Conservation (phyloP, 2,113 vertebrate genomes). For the Gallinago paraguaiae region DNA sequence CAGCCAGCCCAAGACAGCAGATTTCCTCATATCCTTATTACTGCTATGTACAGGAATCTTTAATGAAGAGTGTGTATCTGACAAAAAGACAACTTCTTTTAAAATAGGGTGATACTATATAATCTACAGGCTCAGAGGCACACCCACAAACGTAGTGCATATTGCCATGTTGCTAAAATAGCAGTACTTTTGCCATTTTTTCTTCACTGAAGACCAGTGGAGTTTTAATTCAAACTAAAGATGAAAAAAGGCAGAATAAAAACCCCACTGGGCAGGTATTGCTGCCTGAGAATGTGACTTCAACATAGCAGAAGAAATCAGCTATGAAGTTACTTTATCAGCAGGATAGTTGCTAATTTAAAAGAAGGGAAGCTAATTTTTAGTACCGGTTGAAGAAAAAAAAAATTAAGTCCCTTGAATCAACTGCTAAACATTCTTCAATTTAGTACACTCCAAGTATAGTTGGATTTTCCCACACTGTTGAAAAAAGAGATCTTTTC, state of each 20-base stretch:
- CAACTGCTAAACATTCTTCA: not conserved
- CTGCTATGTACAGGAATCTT: not conserved
- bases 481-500: not conserved
- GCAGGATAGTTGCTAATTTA: not conserved
- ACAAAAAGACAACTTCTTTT: not conserved
- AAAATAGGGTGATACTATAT: not conserved
- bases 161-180: not conserved
- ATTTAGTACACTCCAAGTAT: not conserved
- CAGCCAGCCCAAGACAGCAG: not conserved
- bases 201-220: not conserved
- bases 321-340: not conserved
- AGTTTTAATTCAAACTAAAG: not conserved
- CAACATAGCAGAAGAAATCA: not conserved
- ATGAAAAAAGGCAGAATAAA: not conserved
- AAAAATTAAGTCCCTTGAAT: not conserved
- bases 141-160: not conserved
- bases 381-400: not conserved
- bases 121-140: not conserved
- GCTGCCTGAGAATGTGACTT: not conserved
- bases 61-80: not conserved
- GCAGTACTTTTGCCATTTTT: not conserved
- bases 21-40: slow-evolving; percentile 19
- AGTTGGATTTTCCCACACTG: not conserved
- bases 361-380: not conserved
- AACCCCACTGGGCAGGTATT: accelerated